Percentiles rank a stretch among this genome's conserved stretches.
Evolutionary conservation across 2,888 invertebrate genomes (phyloP).

Genomic region (Eupithecia pulchellata): DNA sequence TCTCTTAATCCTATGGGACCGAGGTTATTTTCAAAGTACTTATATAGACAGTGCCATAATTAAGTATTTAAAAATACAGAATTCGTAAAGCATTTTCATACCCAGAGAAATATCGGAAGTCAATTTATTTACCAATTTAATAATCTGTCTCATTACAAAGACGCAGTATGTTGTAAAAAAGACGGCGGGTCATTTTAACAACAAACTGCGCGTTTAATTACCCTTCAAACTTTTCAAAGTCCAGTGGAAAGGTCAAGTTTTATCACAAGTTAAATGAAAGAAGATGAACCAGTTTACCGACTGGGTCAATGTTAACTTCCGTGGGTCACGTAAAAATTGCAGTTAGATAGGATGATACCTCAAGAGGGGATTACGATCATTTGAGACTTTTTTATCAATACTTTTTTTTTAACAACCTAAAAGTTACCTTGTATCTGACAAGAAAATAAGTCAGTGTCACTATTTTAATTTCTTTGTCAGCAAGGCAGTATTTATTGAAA

Average conservation of each 20-base stretch:
- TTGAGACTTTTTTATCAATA: background rate
- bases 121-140: background rate
- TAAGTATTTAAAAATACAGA: too few species aligned
- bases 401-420: background rate
- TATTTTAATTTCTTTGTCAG: background rate
- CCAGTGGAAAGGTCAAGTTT: slow-evolving; percentile 15
- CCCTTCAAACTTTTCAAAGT: background rate
- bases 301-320: background rate
- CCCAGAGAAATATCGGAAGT: background rate
- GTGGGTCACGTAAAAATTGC: background rate
- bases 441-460: background rate
- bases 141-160: background rate
- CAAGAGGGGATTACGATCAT: background rate
- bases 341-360: background rate
- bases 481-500: background rate
- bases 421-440: background rate
- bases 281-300: slow-evolving; percentile 1
- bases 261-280: slow-evolving; percentile 14
- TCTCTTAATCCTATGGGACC: too few species aligned
- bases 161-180: too few species aligned
- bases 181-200: too few species aligned
- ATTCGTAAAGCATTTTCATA: too few species aligned
- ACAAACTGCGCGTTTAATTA: background rate
- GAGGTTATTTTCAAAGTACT: too few species aligned
- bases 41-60: too few species aligned